Evolutionary conservation across 2,113 vertebrate genomes (phyloP), one percentile per base, ranked within the genome.

Genomic region (Camarhynchus parvulus): DNA sequence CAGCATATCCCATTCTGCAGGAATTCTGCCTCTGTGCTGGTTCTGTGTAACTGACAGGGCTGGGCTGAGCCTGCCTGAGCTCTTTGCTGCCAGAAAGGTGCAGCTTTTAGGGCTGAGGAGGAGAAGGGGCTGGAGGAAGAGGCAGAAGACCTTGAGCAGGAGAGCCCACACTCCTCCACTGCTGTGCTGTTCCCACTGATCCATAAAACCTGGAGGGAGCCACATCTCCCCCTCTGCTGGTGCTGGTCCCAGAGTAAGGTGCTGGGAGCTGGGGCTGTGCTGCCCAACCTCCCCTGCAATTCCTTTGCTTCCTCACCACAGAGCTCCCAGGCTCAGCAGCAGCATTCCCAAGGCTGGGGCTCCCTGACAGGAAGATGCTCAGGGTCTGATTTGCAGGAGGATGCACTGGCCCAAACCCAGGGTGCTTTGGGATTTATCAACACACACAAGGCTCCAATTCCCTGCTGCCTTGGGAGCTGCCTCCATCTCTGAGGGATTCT

Each of bases 221-320:
- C 9, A 3, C 0, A 0, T 17, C 39, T 52, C 7, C 2, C 28
- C 25, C 0, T 8, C 25, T 0, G 0, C 64, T 10, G 5, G 16
- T 28, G 46, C 76, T 93, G 92, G 96, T 85, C 82, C 95, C 95
- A 49, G 4, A 49, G 10, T 11, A 23, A 89, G 28, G 52, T 23
- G 7, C 44, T 30, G 9, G 10, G 44, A 77, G 41, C 20, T n/a
- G 28, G 17, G 14, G 63, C 52, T 66, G 61, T 9, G 9, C 37
- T 3, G 2, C 62, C 46, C 79, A 46, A 47, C 61, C 56, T n/a
- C 37, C 58, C 55, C 83, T 73, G 41, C 46, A 35, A 7, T 14
- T 75, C 74, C 16, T 10, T 11, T 35, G 7, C 33, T 73, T 55
- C 49, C 53, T 31, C 11, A 5, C 24, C 14, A 3, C 56, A 72